Base-by-base conservation (phyloP, 2,888 invertebrate genomes). In the Callimorpha dominula region DNA sequence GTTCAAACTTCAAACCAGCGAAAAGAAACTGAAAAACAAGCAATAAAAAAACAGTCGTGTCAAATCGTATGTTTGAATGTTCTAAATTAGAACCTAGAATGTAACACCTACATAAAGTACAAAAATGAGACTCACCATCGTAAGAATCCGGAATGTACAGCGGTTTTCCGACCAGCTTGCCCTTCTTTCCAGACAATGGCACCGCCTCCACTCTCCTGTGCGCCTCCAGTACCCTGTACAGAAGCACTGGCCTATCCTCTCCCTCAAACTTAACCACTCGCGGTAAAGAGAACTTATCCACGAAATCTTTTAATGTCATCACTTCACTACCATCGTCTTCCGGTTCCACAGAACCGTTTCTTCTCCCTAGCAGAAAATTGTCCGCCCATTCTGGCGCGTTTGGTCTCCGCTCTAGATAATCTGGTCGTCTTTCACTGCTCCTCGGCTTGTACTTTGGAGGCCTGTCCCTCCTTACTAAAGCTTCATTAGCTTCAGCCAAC, bases 121-220 rank as follows among this genome's bases (percentile, higher is more conserved):
- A 40, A 73, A 74, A 65, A 46, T 8, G 40, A 20, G 46, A 95
- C 96, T 96, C 82, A 97, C 97, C 97, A 91, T 96, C 96, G 91
- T 97, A 97, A 80, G 96, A 96, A 89, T 97, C 97, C 79, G 97
- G 97, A 88, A 97, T 97, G 85, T 96, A 96, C 78, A 97, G 90
- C 72, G 96, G 94, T 80, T 96, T 96, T 31, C 96, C 96, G 20
- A 96, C 96, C 79, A 95, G 86, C 86, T 96, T 96, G 68, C 96
- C 96, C 80, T 96, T 96, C 90, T 96, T 96, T 73, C 96, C 96
- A 14, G 94, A 89, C 78, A 96, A 86, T 70, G 96, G 96, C 71
- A 96, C 96, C 14, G 97, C 97, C 88, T 97, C 96, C 78, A 97
- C 96, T 83, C 97, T 95, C 86, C 96, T 94, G 84, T 96, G 96